Conservation (phyloP, 2,888 invertebrate species). For the Caenorhabditis sp. region DNA sequence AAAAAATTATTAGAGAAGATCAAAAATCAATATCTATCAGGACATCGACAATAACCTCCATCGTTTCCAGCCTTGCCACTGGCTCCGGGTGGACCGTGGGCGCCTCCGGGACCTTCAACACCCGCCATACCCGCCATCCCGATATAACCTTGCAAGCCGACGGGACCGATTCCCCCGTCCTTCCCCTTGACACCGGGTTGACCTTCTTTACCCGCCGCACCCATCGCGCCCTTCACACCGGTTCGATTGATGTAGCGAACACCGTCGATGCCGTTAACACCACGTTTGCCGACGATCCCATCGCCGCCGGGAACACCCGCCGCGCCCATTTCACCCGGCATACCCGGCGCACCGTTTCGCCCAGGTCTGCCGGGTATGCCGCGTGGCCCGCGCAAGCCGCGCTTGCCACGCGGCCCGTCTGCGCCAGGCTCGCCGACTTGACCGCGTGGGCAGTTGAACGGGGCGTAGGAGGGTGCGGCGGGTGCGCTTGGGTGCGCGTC, state of each 20-base stretch:
- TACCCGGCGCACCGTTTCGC: slow-evolving; percentile 35
- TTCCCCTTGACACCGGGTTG: slow-evolving; percentile 40
- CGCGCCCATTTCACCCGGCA: slow-evolving; percentile 38
- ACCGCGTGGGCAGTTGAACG: slow-evolving; percentile 45
- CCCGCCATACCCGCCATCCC: slow-evolving; percentile 39
- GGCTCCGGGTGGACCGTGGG: slow-evolving; percentile 23
- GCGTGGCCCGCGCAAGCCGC: slow-evolving; percentile 39
- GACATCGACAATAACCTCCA: slow-evolving; percentile 42
- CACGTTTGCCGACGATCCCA: slow-evolving; percentile 40
- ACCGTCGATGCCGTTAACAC: slow-evolving; percentile 43
- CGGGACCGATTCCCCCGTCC: slow-evolving; percentile 18
- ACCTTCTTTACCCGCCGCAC: slow-evolving; percentile 42
- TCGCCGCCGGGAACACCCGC: slow-evolving; percentile 34
- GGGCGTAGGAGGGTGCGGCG: slow-evolving; percentile 27
- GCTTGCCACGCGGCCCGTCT: slow-evolving; percentile 36
- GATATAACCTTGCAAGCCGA: slow-evolving; percentile 26
- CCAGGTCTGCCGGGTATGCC: slow-evolving; percentile 43
- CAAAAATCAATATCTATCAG: slow-evolving; percentile 12
- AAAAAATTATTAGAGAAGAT: background rate
- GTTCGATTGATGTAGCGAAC: slow-evolving; percentile 34
- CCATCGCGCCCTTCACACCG: slow-evolving; percentile 44
- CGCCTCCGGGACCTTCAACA: slow-evolving; percentile 23
- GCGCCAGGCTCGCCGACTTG: slow-evolving; percentile 35
- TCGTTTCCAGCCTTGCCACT: slow-evolving; percentile 31
- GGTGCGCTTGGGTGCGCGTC: slow-evolving; percentile 38